phyloP scores from a whole-genome alignment of 2,888 invertebrate genomes.

The Lampropteryx suffumata region DNA sequence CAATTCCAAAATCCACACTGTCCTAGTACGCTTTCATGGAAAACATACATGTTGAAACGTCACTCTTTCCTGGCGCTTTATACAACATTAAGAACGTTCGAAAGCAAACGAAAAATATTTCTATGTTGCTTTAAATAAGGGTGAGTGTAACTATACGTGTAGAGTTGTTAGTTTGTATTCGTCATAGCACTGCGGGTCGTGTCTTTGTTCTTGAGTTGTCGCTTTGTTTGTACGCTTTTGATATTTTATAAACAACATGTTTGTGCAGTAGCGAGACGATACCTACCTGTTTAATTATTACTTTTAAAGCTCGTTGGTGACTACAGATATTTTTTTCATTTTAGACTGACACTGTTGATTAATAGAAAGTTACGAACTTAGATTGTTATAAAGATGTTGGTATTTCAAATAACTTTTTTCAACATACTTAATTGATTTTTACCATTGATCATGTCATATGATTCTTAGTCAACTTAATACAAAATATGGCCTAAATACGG shows the following conservation, averaged over 20 bases:
- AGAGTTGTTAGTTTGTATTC: conserved; percentile 48
- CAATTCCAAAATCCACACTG: conserved; percentile 42
- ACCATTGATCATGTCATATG: too few relatives aligned
- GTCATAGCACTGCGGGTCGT: conserved; percentile 52
- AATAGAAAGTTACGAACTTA: too few relatives aligned
- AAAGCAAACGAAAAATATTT: conserved; percentile 27
- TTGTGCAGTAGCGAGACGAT: conserved; percentile 22
- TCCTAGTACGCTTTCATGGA: conserved; percentile 40
- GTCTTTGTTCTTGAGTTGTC: conserved; percentile 62
- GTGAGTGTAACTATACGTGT: conserved; percentile 20
- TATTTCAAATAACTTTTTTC: too few relatives aligned
- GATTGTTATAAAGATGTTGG: too few relatives aligned
- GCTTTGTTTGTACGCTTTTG: conserved; percentile 58
- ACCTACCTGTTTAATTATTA: too few relatives aligned
- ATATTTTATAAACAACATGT: conserved; percentile 55
- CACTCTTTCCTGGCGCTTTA: conserved; percentile 39
- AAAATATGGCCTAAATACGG: too few relatives aligned
- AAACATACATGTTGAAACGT: conserved; percentile 52
- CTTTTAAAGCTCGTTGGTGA: too few relatives aligned
- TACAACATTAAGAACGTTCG: conserved; percentile 18
- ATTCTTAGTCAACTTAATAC: too few relatives aligned
- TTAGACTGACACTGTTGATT: too few relatives aligned
- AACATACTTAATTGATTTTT: too few relatives aligned
- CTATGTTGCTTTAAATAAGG: conserved; percentile 28
- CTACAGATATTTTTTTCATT: too few relatives aligned